Conservation (phyloP, 2,888 invertebrate genomes). For the Adelognathus sp. region DNA sequence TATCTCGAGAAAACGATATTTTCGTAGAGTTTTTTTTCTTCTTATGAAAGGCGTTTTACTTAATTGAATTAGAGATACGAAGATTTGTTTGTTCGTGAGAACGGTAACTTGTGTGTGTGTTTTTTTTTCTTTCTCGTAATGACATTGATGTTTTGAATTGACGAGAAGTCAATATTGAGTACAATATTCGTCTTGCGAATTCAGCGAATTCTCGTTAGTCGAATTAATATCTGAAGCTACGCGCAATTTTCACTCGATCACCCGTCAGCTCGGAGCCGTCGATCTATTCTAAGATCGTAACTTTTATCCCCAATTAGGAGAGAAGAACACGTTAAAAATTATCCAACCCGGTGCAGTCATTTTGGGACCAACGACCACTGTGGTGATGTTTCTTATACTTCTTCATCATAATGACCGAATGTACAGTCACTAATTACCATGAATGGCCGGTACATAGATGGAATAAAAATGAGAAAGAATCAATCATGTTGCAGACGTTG, state of each 20-base stretch:
- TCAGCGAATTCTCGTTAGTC: slow-evolving; percentile 32
- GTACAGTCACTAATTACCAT: too few relatives aligned
- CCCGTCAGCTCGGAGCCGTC: slow-evolving; percentile 39
- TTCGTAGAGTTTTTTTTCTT: slow-evolving; percentile 7
- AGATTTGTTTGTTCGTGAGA: slow-evolving; percentile 32
- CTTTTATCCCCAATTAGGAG: too few relatives aligned
- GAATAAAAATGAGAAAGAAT: too few relatives aligned
- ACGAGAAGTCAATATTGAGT: neutral
- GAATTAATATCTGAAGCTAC: slow-evolving; percentile 45
- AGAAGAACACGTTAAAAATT: too few relatives aligned
- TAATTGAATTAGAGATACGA: slow-evolving; percentile 20
- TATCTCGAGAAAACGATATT: slow-evolving; percentile 23
- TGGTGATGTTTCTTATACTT: too few relatives aligned
- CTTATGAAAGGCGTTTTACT: slow-evolving; percentile 34
- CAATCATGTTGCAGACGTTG: too few relatives aligned
- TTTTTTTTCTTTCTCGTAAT: neutral
- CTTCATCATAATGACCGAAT: too few relatives aligned
- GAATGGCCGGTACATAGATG: too few relatives aligned
- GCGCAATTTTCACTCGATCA: slow-evolving; percentile 54
- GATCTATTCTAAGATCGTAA: neutral
- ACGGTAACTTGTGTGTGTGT: slow-evolving; percentile 43
- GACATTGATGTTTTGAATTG: slow-evolving; percentile 19
- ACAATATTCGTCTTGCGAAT: slow-evolving; percentile 18
- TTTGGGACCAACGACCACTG: too few relatives aligned
- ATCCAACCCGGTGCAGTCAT: too few relatives aligned